Evolutionary conservation across 2,888 invertebrate species (phyloP).

Genomic region (Lymantria monacha): DNA sequence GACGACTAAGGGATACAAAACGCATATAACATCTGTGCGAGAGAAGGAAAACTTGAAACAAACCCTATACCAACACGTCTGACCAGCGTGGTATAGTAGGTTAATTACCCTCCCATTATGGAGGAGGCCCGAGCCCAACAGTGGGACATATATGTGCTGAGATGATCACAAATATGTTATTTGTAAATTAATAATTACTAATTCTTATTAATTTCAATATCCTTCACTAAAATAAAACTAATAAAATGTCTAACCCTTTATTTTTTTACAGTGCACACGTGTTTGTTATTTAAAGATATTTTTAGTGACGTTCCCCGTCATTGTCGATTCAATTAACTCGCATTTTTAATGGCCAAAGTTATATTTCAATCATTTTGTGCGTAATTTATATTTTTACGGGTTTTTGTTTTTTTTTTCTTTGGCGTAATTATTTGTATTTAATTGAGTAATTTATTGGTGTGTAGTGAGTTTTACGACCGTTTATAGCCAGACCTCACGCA

Average conservation of each 20-base stretch:
- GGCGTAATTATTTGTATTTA: conserved; percentile 51
- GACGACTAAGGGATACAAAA: too few relatives aligned
- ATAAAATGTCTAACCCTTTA: conserved; percentile 19
- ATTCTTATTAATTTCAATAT: too few relatives aligned
- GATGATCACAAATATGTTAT: too few relatives aligned
- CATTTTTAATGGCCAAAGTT: conserved; percentile 57
- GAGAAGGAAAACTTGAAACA: too few relatives aligned
- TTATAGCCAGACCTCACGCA: conserved; percentile 33
- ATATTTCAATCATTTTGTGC: conserved; percentile 56
- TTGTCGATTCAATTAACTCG: conserved; percentile 71
- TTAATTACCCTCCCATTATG: too few relatives aligned
- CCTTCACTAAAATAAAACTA: neutral
- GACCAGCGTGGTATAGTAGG: too few relatives aligned
- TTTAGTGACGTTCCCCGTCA: conserved; percentile 60
- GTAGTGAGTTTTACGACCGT: conserved; percentile 42
- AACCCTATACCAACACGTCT: too few relatives aligned
- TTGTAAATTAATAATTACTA: too few relatives aligned
- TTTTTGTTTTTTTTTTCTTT: too few relatives aligned
- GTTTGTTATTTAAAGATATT: conserved; percentile 76
- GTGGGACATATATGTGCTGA: too few relatives aligned
- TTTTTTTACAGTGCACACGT: conserved; percentile 65
- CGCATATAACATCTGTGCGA: too few relatives aligned
- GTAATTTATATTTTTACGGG: conserved; percentile 28
- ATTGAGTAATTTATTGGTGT: conserved; percentile 65
- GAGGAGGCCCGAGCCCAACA: too few relatives aligned